phyloP scores from a whole-genome alignment of 37 sponge, comb jelly and placozoan species.

The Lycopodina hypogea region DNA sequence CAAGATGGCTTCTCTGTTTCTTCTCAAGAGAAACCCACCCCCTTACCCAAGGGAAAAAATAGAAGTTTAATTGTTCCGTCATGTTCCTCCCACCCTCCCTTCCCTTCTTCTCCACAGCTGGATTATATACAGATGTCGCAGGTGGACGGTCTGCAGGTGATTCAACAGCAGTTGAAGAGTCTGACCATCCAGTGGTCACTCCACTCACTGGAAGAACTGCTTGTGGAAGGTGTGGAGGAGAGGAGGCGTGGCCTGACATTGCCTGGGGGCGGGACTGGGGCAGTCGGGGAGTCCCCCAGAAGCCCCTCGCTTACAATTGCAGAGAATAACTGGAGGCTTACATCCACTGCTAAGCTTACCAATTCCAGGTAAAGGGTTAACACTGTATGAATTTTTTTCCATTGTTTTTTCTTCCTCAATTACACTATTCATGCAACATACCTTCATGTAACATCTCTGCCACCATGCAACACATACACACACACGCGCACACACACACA shows the following conservation, averaged over 20 bases:
- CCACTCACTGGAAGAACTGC: conserved; percentile 40
- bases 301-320: not conserved
- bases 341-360: conserved; percentile 51
- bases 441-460: too few species aligned
- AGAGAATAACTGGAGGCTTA: conserved; percentile 49
- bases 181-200: conserved; percentile 28
- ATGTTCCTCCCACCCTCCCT: not conserved
- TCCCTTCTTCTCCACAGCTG: conserved; percentile 25
- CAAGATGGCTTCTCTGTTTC: too few species aligned
- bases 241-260: conserved; percentile 13
- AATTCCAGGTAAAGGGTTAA: conserved; percentile 25
- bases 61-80: too few species aligned
- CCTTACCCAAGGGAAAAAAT: too few species aligned
- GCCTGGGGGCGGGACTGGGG: not conserved
- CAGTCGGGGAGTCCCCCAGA: not conserved
- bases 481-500: too few species aligned
- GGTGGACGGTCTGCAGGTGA: conserved; percentile 29
- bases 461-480: too few species aligned
- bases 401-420: too few species aligned
- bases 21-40: too few species aligned
- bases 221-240: conserved; percentile 65
- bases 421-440: too few species aligned
- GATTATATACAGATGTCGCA: conserved; percentile 49
- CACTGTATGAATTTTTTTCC: too few species aligned
- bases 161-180: conserved; percentile 53